A percentile compares a stretch with the other conserved stretches of the same genome.
Evolutionary conservation across 2,888 invertebrate genomes (phyloP).

Genomic region (Drosophila multiciliata): DNA sequence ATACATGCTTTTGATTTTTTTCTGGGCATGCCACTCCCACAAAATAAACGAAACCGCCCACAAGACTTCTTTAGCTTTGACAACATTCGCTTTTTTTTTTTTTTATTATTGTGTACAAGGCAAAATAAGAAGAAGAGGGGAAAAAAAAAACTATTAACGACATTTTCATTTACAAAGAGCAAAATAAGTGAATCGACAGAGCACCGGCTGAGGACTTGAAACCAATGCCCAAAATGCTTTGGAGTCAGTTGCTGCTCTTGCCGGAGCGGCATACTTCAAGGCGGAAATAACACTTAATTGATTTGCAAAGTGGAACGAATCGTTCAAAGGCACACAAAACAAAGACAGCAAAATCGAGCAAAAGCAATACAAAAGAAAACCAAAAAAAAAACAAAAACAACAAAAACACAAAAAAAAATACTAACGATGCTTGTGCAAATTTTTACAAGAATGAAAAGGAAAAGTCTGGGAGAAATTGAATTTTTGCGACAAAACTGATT

Average conservation of each 20-base stretch:
- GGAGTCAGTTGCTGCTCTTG: constrained; percentile 5
- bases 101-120: not conserved
- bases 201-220: constrained; percentile 4
- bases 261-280: constrained; percentile 53
- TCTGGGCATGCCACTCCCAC: constrained; percentile 16
- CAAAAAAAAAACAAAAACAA: constrained; percentile 15
- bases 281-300: constrained; percentile 73
- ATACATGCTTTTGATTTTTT: not conserved
- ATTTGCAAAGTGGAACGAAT: constrained; percentile 67
- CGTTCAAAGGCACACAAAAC: constrained; percentile 45
- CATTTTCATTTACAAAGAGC: constrained; percentile 60
- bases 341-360: constrained; percentile 7
- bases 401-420: constrained; percentile 19
- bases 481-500: constrained; percentile 15
- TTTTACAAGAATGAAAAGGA: constrained; percentile 32
- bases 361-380: not conserved
- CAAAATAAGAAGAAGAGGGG: not conserved
- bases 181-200: constrained; percentile 46
- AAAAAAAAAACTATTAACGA: constrained; percentile 21
- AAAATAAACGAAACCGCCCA: constrained; percentile 8
- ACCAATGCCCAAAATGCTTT: constrained; percentile 7
- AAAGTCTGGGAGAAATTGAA: constrained; percentile 28
- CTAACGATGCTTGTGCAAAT: constrained; percentile 27
- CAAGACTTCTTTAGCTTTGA: constrained; percentile 28
- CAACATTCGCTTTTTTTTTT: constrained; percentile 7